Evolutionary conservation across 2,888 invertebrate species (phyloP), one percentile per base, ranked within the genome.

Genomic region (Pemphredon lugubris): DNA sequence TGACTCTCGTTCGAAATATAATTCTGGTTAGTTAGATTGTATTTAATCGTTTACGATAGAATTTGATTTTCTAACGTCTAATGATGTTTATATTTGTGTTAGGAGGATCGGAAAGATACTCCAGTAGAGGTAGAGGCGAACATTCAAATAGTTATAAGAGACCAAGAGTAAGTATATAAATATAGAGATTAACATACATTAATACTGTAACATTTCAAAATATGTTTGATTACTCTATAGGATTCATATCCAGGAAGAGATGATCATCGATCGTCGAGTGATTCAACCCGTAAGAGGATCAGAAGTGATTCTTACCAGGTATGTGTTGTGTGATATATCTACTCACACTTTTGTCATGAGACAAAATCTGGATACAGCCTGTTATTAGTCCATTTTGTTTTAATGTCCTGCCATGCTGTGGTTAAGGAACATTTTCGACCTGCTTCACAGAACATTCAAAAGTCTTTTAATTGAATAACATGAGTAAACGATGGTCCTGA

Each of bases 251-350:
- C 88, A 6, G 84, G 77, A 40, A 83, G 88, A 60, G 88, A 88
- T 59, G 88, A 88, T 11, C 88, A 88, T 58, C 85, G 88, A 69
- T 88, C 88, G 2, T 87, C 88, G 0, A 86, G 86, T 26, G 88
- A 88, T 40, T 85, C 87, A 0, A 79, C 81, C 21, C 86, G 88
- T 60, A 88, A 88, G 76, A 85, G 88, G 64, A 81, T 88, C 34
- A 84, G 88, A 69, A 87, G 83, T 23, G 88, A 88, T 68, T 88
- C 88, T 11, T 88, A 88, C 64, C 88, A 88, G 87, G 88, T 88
- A 88, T 82, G 80, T 84, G 55, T 48, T 47, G 30, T 50, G 34
- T 44, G n/a, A 54, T 18, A 58, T 30, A 34, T 9, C 13, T 54
- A 42, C n/a, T 2, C 13, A 71, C 26, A 48, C 30, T 55, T 53